phyloP scores from a whole-genome alignment of 2,797 vertebrate genomes.

The Streptopelia turtur region DNA sequence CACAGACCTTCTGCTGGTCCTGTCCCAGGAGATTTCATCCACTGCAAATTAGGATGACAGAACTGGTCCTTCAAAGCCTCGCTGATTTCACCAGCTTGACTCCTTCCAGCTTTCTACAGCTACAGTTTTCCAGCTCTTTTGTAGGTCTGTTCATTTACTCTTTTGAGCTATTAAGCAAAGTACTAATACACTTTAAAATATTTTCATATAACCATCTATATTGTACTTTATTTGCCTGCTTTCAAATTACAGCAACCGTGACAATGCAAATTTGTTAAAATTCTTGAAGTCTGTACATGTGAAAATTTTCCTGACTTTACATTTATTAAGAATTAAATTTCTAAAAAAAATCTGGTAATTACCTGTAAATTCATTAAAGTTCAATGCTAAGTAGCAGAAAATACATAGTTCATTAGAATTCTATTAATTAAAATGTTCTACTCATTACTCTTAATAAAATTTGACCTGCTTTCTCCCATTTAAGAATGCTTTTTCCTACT shows the following conservation, averaged over 20 bases:
- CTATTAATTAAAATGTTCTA: conserved; percentile 26
- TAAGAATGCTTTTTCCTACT: not conserved
- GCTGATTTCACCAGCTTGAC: not conserved
- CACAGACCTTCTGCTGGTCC: not conserved
- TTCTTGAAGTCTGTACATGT: not conserved
- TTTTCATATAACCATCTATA: not conserved
- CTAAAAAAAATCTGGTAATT: not conserved
- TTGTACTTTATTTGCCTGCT: not conserved
- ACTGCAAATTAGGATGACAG: not conserved
- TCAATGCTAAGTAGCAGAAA: not conserved
- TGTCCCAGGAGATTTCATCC: not conserved
- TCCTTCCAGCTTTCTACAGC: not conserved
- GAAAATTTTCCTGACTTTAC: not conserved
- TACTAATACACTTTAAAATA: not conserved
- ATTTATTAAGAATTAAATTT: not conserved
- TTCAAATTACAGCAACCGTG: conserved; percentile 5
- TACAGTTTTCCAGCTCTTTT: not conserved
- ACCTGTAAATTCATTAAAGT: not conserved
- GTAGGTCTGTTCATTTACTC: not conserved
- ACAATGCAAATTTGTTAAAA: not conserved
- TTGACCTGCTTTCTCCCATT: not conserved
- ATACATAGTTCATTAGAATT: conserved; percentile 13
- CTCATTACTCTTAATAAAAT: conserved; percentile 2
- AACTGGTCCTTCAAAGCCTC: not conserved
- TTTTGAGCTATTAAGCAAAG: not conserved